phyloP scores from a whole-genome alignment of 2,888 invertebrate species.

The Euzetes globulus region DNA sequence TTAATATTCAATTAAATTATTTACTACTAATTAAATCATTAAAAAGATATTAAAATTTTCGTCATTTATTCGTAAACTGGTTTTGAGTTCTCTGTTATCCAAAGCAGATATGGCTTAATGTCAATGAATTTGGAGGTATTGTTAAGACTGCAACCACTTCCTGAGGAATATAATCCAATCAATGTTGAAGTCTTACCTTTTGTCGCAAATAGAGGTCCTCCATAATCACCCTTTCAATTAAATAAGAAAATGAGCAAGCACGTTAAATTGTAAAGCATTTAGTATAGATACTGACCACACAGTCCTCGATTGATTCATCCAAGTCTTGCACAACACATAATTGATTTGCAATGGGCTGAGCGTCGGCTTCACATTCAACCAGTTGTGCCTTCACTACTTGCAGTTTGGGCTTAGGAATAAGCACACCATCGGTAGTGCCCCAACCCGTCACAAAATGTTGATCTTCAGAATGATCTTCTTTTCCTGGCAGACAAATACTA shows the following conservation, averaged over 20 bases:
- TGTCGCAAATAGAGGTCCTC: constrained; percentile 26
- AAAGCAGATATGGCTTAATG: constrained; percentile 24
- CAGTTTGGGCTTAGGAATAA: background rate
- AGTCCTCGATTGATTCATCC: background rate
- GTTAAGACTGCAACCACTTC: constrained; percentile 21
- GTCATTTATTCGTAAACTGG: constrained; percentile 14
- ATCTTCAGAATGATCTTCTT: background rate
- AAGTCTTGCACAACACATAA: constrained; percentile 31
- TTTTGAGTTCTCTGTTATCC: constrained; percentile 32
- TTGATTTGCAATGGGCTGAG: background rate
- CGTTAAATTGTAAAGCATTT: background rate
- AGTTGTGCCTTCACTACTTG: constrained; percentile 26
- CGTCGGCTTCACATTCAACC: constrained; percentile 8
- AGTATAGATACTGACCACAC: constrained; percentile 16
- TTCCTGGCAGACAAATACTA: constrained; percentile 21
- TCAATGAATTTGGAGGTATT: constrained; percentile 27
- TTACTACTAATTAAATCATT: background rate
- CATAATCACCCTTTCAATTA: constrained; percentile 29
- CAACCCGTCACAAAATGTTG: constrained; percentile 31
- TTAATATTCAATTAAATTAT: background rate
- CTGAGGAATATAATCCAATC: constrained; percentile 23
- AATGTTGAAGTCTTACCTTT: constrained; percentile 23
- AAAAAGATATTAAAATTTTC: no score
- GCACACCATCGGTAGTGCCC: constrained; percentile 18
- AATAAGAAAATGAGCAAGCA: background rate